Evolutionary conservation across 2,888 invertebrate genomes (phyloP), one percentile per base, ranked within the genome.

Genomic region (Drosophila bunnanda): DNA sequence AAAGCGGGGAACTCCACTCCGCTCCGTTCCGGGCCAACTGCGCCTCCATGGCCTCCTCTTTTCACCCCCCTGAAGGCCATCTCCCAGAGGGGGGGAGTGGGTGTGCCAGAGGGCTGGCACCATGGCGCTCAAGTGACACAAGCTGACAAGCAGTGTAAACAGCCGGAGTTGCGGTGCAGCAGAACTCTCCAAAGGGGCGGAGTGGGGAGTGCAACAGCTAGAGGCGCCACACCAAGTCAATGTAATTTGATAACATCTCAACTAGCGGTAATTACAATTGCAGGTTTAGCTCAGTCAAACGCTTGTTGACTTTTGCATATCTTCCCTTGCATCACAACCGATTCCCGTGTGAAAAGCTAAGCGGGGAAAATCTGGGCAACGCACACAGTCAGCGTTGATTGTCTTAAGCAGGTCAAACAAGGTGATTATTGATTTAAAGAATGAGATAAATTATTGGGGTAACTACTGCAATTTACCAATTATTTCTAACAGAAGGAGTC

Each of bases 251-350:
- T 90, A 90, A 78, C 77, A 82, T 84, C 76, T 77, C 72, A 77
- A 80, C 80, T 78, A 78, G 75, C 73, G 65, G 85, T 90, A 87
- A 90, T 87, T 88, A 89, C 79, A 89, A 76, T 82, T 78, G 78
- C 84, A 75, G 88, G 83, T 78, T 89, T 83, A 79, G 67, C 61
- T 55, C 66, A 74, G 60, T 76, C 73, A 48, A 52, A 30, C 56
- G 41, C 6, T 78, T 85, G 78, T 81, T 89, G 77, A 89, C 82
- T 77, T 75, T 78, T 75, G 71, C 76, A 72, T 75, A 77, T 71
- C 76, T 67, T 46, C 57, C 56, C 30, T 25, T 41, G 43, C 62
- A 62, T 62, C 59, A 17, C 38, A 62, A 38, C 56, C 34, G n/a
- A 65, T 75, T 67, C 77, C 75, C 82, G 82, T 75, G 79, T 60